These are phyloP conservation scores for Syngnathoides biaculeatus DNA, from an alignment of 2,113 vertebrate species.

Conservation along the genomic window DNA sequence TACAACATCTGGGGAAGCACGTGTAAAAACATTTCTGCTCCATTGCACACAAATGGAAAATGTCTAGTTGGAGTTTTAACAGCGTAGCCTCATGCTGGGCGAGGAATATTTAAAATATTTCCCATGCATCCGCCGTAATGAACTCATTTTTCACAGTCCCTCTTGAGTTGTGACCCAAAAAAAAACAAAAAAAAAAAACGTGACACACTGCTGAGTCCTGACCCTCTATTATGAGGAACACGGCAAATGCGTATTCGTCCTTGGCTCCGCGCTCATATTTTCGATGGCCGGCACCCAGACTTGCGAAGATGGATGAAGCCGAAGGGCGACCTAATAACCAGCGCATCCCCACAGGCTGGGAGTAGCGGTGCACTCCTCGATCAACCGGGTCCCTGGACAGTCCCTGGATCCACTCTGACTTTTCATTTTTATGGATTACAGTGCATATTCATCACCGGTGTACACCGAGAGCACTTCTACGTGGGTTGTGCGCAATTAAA, in stretches of 20 bases:
- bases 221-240: slow-evolving; percentile 55
- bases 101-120: slow-evolving; percentile 3
- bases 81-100: background rate
- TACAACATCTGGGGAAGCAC: background rate
- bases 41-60: slow-evolving; percentile 1
- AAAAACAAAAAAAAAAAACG: slow-evolving; percentile 36
- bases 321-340: slow-evolving; percentile 62
- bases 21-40: background rate
- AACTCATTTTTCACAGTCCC: slow-evolving; percentile 36
- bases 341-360: slow-evolving; percentile 50
- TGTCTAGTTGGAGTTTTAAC: background rate
- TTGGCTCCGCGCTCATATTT: slow-evolving; percentile 43
- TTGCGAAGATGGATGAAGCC: slow-evolving; percentile 64
- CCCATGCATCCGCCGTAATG: slow-evolving; percentile 4
- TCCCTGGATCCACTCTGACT: slow-evolving; percentile 56
- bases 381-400: slow-evolving; percentile 53
- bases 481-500: background rate
- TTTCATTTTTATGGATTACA: slow-evolving; percentile 60
- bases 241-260: slow-evolving; percentile 64
- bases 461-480: background rate
- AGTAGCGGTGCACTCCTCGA: slow-evolving; percentile 46
- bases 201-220: slow-evolving; percentile 28
- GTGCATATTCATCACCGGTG: slow-evolving; percentile 44
- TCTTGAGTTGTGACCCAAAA: slow-evolving; percentile 54
- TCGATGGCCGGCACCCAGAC: slow-evolving; percentile 49